Evolutionary conservation across 2,888 invertebrate species (phyloP).

Genomic region (Cheilosia impressa): DNA sequence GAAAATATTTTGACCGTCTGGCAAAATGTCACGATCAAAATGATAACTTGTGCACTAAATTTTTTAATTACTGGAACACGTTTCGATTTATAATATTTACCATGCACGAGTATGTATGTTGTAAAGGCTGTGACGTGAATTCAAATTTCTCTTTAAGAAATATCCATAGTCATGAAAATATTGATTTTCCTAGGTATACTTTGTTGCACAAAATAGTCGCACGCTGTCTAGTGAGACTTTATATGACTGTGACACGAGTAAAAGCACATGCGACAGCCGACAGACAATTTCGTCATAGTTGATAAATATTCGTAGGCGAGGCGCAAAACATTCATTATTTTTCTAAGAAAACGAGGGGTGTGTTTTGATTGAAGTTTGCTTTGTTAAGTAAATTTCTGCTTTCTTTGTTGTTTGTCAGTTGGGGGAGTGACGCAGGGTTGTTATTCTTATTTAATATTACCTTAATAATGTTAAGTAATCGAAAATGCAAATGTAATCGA

Average conservation of each 20-base stretch:
- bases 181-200: too few species aligned
- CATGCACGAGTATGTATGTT: too few species aligned
- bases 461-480: neutral
- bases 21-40: slow-evolving; percentile 29
- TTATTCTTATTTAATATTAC: neutral
- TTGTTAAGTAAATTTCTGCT: slow-evolving; percentile 8
- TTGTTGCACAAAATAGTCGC: too few species aligned
- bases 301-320: slow-evolving; percentile 22
- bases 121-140: too few species aligned
- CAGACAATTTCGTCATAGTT: slow-evolving; percentile 52
- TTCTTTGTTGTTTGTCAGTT: slow-evolving; percentile 6
- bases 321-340: slow-evolving; percentile 31
- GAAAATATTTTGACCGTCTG: too few species aligned
- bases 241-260: slow-evolving; percentile 12
- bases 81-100: slow-evolving; percentile 7
- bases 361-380: slow-evolving; percentile 31
- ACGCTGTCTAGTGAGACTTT: too few species aligned
- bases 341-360: slow-evolving; percentile 53
- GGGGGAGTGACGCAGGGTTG: slow-evolving; percentile 20
- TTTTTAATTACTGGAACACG: neutral
- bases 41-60: neutral
- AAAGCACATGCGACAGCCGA: slow-evolving; percentile 20
- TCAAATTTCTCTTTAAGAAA: too few species aligned
- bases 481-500: neutral
- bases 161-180: too few species aligned